Percentiles rank a stretch among this genome's conserved stretches.
Conservation (phyloP, 2,888 invertebrate species). For the Eupithecia dodoneata region DNA sequence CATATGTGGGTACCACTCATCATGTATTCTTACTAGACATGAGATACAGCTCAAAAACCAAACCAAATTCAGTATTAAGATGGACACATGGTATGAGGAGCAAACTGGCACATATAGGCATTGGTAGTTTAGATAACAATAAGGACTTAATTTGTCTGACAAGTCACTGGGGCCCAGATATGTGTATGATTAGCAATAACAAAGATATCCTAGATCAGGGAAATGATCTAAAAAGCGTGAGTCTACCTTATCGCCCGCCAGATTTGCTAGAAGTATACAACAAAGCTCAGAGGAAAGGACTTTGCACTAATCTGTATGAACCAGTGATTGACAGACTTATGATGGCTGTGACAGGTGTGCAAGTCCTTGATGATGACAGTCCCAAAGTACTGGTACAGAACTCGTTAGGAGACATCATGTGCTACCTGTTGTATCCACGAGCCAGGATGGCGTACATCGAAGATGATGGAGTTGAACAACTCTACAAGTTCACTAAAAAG, state of each 20-base stretch:
- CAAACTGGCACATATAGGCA: constrained; percentile 73
- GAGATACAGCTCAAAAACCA: constrained; percentile 54
- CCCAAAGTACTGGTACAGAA: constrained; percentile 69
- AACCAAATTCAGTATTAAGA: constrained; percentile 69
- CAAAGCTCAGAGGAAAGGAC: constrained; percentile 59
- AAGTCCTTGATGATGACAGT: constrained; percentile 60
- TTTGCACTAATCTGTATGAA: constrained; percentile 65
- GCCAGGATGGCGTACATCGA: constrained; percentile 63
- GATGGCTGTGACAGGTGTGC: constrained; percentile 64
- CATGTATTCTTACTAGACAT: constrained; percentile 71
- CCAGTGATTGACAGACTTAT: constrained; percentile 65
- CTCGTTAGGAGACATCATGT: constrained; percentile 73
- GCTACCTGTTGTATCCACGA: constrained; percentile 65
- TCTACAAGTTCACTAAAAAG: constrained; percentile 67
- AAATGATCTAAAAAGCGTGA: constrained; percentile 55
- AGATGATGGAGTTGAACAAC: constrained; percentile 59
- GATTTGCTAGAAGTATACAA: constrained; percentile 62
- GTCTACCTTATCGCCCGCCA: constrained; percentile 71
- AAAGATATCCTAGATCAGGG: constrained; percentile 54
- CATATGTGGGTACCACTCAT: constrained; percentile 72
- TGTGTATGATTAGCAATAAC: constrained; percentile 69
- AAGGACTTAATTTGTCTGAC: constrained; percentile 69
- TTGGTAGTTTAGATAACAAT: constrained; percentile 64
- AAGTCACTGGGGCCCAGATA: constrained; percentile 77
- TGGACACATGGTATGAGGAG: constrained; percentile 85